phyloP scores from a whole-genome alignment of 2,888 invertebrate species.

The Oligia strigilis region DNA sequence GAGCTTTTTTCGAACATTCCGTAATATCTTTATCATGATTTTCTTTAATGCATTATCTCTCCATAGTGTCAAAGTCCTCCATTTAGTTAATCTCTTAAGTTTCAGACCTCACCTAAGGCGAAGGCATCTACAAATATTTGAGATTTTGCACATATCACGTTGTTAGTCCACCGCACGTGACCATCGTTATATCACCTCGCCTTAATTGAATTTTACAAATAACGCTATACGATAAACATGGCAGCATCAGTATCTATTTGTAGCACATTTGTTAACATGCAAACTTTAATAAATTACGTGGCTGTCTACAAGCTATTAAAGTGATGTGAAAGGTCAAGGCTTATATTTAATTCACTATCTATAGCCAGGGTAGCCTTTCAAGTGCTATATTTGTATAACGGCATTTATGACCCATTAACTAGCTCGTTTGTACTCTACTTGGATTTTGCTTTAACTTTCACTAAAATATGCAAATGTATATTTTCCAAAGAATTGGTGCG shows the following conservation, averaged over 20 bases:
- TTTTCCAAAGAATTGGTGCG: background rate
- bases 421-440: too few species aligned
- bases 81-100: background rate
- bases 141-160: constrained; percentile 18
- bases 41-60: background rate
- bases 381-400: background rate
- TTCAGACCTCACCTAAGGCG: background rate
- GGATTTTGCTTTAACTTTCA: background rate
- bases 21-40: background rate
- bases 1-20: background rate
- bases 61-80: background rate
- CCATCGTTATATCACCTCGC: constrained; percentile 22
- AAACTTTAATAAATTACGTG: constrained; percentile 19
- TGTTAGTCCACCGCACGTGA: constrained; percentile 32
- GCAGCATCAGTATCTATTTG: background rate
- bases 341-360: constrained; percentile 13
- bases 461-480: background rate
- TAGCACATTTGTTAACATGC: constrained; percentile 21
- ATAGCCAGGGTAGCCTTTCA: background rate
- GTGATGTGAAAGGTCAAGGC: background rate
- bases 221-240: constrained; percentile 13
- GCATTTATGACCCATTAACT: background rate
- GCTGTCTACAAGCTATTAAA: constrained; percentile 2
- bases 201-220: constrained; percentile 45
- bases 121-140: constrained; percentile 33